These are phyloP conservation scores for Cinara cedri DNA, from an alignment of 2,888 invertebrate species.

Conservation along the genomic window DNA sequence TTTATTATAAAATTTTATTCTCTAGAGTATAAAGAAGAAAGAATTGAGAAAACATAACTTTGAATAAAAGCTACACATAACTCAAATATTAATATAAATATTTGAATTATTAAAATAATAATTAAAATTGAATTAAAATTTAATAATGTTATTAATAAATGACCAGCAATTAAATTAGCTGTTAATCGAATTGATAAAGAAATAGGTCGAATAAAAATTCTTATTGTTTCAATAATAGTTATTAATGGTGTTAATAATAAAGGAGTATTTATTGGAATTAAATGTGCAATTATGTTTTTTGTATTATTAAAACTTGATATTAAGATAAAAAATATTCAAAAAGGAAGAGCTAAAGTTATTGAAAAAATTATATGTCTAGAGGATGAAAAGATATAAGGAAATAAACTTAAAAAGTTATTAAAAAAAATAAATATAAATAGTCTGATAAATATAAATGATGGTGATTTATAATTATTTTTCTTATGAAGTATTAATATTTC, in stretches of 20 bases:
- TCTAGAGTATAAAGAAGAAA: conserved; percentile 6
- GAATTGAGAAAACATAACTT: conserved; percentile 9
- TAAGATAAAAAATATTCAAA: no score
- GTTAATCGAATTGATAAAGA: conserved; percentile 18
- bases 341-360: not conserved
- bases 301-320: no score
- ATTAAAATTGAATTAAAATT: conserved; percentile 12
- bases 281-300: not conserved
- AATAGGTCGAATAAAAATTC: conserved; percentile 13
- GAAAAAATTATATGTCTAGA: conserved; percentile 16
- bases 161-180: conserved; percentile 17
- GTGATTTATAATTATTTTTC: not conserved
- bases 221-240: conserved; percentile 30
- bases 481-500: not conserved
- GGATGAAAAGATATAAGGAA: not conserved
- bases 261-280: conserved; percentile 9
- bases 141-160: conserved; percentile 23
- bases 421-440: conserved; percentile 2
- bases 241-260: conserved; percentile 1
- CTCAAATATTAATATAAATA: conserved; percentile 11
- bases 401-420: not conserved
- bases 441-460: not conserved
- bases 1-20: no score
- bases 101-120: no score
- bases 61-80: conserved; percentile 10